These are phyloP conservation scores for Drosophila yakuba DNA, from an alignment of 1,140 invertebrate genomes.

Conservation along the genomic window DNA sequence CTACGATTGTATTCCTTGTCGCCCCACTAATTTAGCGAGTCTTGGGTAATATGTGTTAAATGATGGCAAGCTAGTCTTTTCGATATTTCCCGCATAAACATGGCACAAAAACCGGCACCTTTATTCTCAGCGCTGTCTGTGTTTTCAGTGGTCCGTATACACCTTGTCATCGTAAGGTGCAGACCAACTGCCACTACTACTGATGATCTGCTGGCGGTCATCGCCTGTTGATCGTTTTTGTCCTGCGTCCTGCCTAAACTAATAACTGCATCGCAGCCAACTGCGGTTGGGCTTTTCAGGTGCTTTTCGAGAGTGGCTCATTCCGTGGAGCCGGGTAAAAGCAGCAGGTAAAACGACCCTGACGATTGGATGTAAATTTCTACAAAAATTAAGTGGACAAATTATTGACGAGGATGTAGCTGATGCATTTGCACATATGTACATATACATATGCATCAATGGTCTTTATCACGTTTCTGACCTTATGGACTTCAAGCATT, in stretches of 20 bases:
- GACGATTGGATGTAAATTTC: constrained; percentile 24
- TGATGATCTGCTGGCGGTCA: constrained; percentile 53
- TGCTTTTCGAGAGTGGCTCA: constrained; percentile 56
- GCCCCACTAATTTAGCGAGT: neutral
- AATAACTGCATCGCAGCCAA: constrained; percentile 57
- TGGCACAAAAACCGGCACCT: neutral
- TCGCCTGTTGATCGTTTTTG: constrained; percentile 30
- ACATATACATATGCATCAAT: too few species aligned
- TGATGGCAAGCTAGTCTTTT: neutral
- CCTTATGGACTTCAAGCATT: too few species aligned
- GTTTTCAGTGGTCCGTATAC: constrained; percentile 12
- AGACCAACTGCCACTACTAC: constrained; percentile 54
- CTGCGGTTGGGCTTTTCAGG: constrained; percentile 67
- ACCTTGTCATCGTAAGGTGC: constrained; percentile 67
- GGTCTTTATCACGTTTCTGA: too few species aligned
- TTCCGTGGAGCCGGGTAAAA: constrained; percentile 13
- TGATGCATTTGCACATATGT: constrained; percentile 16
- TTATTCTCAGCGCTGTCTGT: constrained; percentile 10
- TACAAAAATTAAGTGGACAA: constrained; percentile 30
- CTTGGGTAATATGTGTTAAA: neutral
- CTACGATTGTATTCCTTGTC: too few species aligned
- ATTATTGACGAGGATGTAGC: constrained; percentile 13
- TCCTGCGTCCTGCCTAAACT: constrained; percentile 58
- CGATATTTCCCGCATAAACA: constrained; percentile 15
- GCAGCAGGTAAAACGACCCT: constrained; percentile 38